phyloP scores from a whole-genome alignment of 2,888 invertebrate species.

The Dolichomitus sp. region DNA sequence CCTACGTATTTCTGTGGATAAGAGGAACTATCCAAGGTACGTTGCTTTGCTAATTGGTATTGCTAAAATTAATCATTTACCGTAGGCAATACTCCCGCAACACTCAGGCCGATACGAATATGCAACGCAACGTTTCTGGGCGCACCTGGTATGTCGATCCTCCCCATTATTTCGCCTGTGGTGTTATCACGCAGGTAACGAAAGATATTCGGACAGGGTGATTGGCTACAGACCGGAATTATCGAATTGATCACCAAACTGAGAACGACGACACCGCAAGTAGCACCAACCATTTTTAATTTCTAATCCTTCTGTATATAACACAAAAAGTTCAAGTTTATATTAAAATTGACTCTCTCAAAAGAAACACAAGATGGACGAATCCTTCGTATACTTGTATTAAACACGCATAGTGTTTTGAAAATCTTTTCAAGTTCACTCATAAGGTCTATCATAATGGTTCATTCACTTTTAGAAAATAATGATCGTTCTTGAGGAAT shows the following conservation, averaged over 20 bases:
- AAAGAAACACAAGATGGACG: too few species aligned
- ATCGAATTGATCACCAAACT: slow-evolving; percentile 28
- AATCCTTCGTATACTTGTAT: too few species aligned
- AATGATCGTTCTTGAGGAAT: not conserved
- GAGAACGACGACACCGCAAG: slow-evolving; percentile 53
- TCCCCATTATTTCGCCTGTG: slow-evolving; percentile 74
- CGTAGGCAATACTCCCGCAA: slow-evolving; percentile 75
- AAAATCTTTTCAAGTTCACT: too few species aligned
- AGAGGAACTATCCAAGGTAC: not conserved
- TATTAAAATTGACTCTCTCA: not conserved
- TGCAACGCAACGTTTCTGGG: slow-evolving; percentile 74
- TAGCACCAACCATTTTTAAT: slow-evolving; percentile 46
- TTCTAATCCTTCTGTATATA: not conserved
- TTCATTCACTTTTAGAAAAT: not conserved
- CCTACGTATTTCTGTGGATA: slow-evolving; percentile 79
- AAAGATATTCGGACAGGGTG: slow-evolving; percentile 79
- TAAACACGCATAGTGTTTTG: not conserved
- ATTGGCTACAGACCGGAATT: slow-evolving; percentile 58
- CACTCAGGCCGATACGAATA: slow-evolving; percentile 73
- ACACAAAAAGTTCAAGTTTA: not conserved
- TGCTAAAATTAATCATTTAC: slow-evolving; percentile 63
- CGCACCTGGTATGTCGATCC: slow-evolving; percentile 75
- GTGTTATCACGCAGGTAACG: slow-evolving; percentile 72
- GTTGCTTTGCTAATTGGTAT: not conserved
- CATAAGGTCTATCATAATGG: not conserved